Percentiles rank a stretch among this genome's conserved stretches.
phyloP scores from a whole-genome alignment of 2,888 invertebrate species.

The Dromius quadrimaculatus region DNA sequence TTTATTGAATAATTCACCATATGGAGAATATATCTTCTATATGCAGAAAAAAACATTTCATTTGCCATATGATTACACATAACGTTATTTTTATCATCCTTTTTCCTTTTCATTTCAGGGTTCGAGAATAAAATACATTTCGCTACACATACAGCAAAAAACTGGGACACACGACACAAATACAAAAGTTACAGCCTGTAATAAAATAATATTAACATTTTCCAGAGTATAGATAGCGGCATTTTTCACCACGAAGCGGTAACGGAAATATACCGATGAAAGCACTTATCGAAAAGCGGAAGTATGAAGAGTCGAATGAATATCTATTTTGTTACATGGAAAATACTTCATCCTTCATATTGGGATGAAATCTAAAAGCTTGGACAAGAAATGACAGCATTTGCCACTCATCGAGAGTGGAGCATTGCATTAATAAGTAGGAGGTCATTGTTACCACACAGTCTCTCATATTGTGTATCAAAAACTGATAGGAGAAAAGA shows the following conservation, averaged over 20 bases:
- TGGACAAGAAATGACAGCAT: constrained; percentile 26
- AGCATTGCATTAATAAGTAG: too few species aligned
- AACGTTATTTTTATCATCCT: constrained; percentile 26
- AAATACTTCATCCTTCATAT: constrained; percentile 48
- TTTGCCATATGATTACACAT: constrained; percentile 39
- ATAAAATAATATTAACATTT: constrained; percentile 52
- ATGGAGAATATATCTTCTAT: neutral
- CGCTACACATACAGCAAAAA: constrained; percentile 30
- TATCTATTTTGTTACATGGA: constrained; percentile 17
- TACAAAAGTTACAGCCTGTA: constrained; percentile 48
- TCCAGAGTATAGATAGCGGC: constrained; percentile 34
- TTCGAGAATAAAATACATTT: constrained; percentile 37
- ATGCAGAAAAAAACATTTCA: constrained; percentile 14
- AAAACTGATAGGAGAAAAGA: too few species aligned
- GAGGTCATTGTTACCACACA: too few species aligned
- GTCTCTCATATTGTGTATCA: too few species aligned
- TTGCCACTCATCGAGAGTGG: constrained; percentile 35
- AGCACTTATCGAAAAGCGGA: constrained; percentile 43
- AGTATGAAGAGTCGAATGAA: constrained; percentile 34
- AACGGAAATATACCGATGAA: constrained; percentile 49
- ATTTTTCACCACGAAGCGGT: constrained; percentile 23
- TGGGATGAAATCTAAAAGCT: neutral
- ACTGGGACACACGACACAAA: constrained; percentile 39
- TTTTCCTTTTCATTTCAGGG: constrained; percentile 30
- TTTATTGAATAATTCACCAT: constrained; percentile 18